phyloP scores from a whole-genome alignment of 2,888 invertebrate genomes.

The Drosophila acutilabella region DNA sequence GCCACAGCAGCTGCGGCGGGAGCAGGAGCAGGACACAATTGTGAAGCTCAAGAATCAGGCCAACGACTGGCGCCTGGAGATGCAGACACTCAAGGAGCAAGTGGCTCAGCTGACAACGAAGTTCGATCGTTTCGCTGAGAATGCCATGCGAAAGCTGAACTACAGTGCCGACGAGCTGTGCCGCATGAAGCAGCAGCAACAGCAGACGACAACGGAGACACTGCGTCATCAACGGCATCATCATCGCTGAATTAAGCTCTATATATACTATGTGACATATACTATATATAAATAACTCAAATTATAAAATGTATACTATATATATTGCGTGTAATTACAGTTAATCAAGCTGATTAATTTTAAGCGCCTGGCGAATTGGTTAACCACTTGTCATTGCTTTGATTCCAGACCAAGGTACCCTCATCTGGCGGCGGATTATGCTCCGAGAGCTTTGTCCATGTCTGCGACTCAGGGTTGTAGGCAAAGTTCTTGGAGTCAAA shows the following conservation, averaged over 20 bases:
- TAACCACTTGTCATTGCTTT: slow-evolving; percentile 83
- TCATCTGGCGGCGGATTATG: slow-evolving; percentile 73
- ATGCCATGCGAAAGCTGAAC: slow-evolving; percentile 76
- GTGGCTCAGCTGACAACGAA: slow-evolving; percentile 74
- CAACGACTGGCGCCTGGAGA: slow-evolving; percentile 76
- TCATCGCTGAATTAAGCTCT: slow-evolving; percentile 46
- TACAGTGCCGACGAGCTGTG: slow-evolving; percentile 81
- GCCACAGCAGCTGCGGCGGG: slow-evolving; percentile 71
- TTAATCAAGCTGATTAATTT: slow-evolving; percentile 8
- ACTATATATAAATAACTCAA: slow-evolving; percentile 3
- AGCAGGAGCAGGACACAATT: slow-evolving; percentile 66
- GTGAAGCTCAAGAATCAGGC: slow-evolving; percentile 72
- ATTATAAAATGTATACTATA: no score
- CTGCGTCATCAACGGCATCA: slow-evolving; percentile 52
- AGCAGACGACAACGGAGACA: slow-evolving; percentile 33
- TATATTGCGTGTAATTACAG: no score
- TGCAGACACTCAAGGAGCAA: slow-evolving; percentile 75
- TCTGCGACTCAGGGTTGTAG: slow-evolving; percentile 69
- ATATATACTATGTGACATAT: slow-evolving; percentile 1
- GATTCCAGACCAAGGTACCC: slow-evolving; percentile 81
- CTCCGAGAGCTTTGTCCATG: slow-evolving; percentile 74
- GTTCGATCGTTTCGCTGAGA: slow-evolving; percentile 80
- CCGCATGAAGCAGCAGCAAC: slow-evolving; percentile 76
- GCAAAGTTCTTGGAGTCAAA: slow-evolving; percentile 77
- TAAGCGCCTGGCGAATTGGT: slow-evolving; percentile 57